A percentile compares a stretch with the other conserved stretches of the same genome.
Conservation (phyloP, 2,888 invertebrate species). For the Mystacides longicornis region DNA sequence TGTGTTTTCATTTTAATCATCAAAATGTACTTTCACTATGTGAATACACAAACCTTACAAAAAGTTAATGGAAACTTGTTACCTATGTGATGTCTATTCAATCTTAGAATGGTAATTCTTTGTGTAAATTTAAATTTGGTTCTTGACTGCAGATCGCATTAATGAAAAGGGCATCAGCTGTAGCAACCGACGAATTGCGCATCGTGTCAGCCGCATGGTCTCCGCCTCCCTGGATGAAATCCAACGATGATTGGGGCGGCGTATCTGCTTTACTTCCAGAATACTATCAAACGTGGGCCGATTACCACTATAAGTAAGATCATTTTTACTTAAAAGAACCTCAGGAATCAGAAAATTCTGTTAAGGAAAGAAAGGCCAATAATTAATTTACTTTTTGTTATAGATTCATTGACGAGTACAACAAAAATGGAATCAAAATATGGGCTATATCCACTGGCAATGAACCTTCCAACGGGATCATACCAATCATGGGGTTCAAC, state of each 20-base stretch:
- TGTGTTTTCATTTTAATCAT: no score
- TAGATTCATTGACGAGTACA: conserved; percentile 75
- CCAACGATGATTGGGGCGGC: conserved; percentile 50
- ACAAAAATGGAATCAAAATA: conserved; percentile 54
- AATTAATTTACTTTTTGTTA: no score
- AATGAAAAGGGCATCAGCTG: conserved; percentile 40
- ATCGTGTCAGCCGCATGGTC: conserved; percentile 57
- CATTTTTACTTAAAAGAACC: no score
- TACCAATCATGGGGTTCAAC: conserved; percentile 56
- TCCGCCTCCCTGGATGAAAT: conserved; percentile 66
- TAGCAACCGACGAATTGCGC: conserved; percentile 41
- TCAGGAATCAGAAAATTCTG: no score
- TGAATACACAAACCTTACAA: no score
- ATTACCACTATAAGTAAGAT: conserved; percentile 70
- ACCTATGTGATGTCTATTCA: no score
- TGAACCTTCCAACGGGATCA: conserved; percentile 66
- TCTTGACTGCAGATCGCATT: conserved; percentile 49
- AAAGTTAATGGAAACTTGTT: no score
- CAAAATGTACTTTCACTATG: no score
- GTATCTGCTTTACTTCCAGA: conserved; percentile 46
- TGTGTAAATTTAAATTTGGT: no score
- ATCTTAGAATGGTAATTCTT: no score
- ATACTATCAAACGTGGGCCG: conserved; percentile 72
- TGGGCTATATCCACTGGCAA: conserved; percentile 88
- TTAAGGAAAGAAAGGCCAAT: no score